A percentile compares a stretch with the other conserved stretches of the same genome.
Evolutionary conservation across 2,888 invertebrate species (phyloP).

Genomic region (Drosophila eohydei): DNA sequence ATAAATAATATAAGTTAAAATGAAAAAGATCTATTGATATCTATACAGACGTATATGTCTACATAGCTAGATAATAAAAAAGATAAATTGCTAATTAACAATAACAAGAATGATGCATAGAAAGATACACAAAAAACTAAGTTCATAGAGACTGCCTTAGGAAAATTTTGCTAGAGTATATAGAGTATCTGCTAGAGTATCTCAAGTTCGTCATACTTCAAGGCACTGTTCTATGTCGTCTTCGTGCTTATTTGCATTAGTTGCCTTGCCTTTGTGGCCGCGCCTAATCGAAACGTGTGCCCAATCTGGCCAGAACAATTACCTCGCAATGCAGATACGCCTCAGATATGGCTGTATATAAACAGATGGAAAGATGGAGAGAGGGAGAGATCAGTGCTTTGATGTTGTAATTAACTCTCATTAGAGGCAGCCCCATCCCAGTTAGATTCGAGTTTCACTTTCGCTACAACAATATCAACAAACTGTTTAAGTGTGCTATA

Average conservation of each 20-base stretch:
- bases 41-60: too few species aligned
- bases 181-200: constrained; percentile 16
- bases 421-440: constrained; percentile 59
- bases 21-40: background rate
- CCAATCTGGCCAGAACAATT: constrained; percentile 45
- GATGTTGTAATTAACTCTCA: constrained; percentile 81
- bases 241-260: constrained; percentile 23
- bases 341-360: constrained; percentile 41
- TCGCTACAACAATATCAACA: constrained; percentile 71
- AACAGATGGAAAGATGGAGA: constrained; percentile 4
- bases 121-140: too few species aligned
- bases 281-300: constrained; percentile 77
- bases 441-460: constrained; percentile 64
- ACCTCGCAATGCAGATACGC: constrained; percentile 37
- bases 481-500: constrained; percentile 76
- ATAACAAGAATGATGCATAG: too few species aligned
- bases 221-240: background rate
- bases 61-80: background rate
- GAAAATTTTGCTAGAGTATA: constrained; percentile 3
- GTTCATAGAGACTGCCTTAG: too few species aligned
- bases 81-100: too few species aligned
- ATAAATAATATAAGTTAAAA: too few species aligned
- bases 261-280: constrained; percentile 59
- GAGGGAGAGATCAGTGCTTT: constrained; percentile 42
- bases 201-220: background rate